Percentiles rank a stretch among this genome's conserved stretches.
Conservation (phyloP, 2,113 vertebrate genomes). For the Microtus ochrogaster region DNA sequence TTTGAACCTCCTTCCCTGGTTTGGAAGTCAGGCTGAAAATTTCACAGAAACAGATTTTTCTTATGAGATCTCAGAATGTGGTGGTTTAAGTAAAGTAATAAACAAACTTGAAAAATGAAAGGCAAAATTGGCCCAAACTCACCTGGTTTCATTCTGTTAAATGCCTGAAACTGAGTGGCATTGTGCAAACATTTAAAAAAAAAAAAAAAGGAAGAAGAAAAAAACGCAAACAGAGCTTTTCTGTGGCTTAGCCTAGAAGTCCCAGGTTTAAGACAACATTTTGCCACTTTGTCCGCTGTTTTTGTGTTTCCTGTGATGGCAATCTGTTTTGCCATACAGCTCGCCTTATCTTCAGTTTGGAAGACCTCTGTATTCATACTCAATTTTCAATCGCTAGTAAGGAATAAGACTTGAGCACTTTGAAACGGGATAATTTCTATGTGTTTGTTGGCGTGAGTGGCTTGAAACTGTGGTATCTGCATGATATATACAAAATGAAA, state of each 20-base stretch:
- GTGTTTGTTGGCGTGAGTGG: neutral
- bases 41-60: constrained; percentile 80
- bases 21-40: constrained; percentile 75
- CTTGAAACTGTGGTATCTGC: neutral
- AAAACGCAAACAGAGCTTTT: constrained; percentile 12
- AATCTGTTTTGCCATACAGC: neutral
- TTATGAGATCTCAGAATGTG: constrained; percentile 81
- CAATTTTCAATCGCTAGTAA: neutral
- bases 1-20: constrained; percentile 72
- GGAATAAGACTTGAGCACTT: neutral
- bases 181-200: constrained; percentile 62
- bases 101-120: constrained; percentile 83
- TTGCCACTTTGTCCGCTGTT: neutral
- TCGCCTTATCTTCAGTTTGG: neutral
- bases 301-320: neutral
- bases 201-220: neutral
- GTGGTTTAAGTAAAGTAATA: constrained; percentile 81
- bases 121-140: constrained; percentile 77
- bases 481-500: neutral
- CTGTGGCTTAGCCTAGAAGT: constrained; percentile 58
- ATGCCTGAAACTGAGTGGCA: constrained; percentile 78
- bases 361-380: neutral
- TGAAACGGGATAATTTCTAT: neutral
- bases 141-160: constrained; percentile 80
- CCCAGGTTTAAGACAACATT: constrained; percentile 47